phyloP scores from a whole-genome alignment of 2,113 vertebrate genomes.

The Solea solea region DNA sequence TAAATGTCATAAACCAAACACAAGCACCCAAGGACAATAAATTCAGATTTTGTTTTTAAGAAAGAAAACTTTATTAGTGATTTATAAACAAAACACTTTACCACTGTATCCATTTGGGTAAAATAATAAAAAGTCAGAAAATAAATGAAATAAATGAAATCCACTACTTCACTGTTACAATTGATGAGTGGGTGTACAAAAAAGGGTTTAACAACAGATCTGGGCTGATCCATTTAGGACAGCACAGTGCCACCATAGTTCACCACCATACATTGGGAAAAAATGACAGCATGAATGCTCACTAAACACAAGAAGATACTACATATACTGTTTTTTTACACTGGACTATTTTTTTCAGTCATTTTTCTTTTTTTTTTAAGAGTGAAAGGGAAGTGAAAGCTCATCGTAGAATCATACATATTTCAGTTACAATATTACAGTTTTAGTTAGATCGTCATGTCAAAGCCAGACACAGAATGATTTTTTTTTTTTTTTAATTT shows the following conservation, averaged over 20 bases:
- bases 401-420: slow-evolving; percentile 83
- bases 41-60: slow-evolving; percentile 73
- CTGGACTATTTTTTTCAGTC: slow-evolving; percentile 61
- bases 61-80: slow-evolving; percentile 87
- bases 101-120: slow-evolving; percentile 82
- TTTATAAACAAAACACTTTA: slow-evolving; percentile 87
- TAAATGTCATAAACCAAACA: neutral
- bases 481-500: slow-evolving; percentile 40
- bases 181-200: slow-evolving; percentile 84
- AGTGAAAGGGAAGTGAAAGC: slow-evolving; percentile 78
- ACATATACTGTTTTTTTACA: slow-evolving; percentile 80
- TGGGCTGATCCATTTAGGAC: slow-evolving; percentile 68
- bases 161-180: slow-evolving; percentile 84
- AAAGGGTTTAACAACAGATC: slow-evolving; percentile 77
- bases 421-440: slow-evolving; percentile 85
- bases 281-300: slow-evolving; percentile 81
- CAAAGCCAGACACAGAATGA: slow-evolving; percentile 78
- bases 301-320: slow-evolving; percentile 86
- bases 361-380: slow-evolving; percentile 59
- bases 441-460: slow-evolving; percentile 84
- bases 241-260: slow-evolving; percentile 79
- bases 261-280: slow-evolving; percentile 83
- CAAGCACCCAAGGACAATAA: slow-evolving; percentile 23
- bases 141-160: slow-evolving; percentile 74
- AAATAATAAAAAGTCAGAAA: slow-evolving; percentile 72